Base-by-base conservation (phyloP, 2,113 vertebrate genomes). In the Carettochelys insculpta region DNA sequence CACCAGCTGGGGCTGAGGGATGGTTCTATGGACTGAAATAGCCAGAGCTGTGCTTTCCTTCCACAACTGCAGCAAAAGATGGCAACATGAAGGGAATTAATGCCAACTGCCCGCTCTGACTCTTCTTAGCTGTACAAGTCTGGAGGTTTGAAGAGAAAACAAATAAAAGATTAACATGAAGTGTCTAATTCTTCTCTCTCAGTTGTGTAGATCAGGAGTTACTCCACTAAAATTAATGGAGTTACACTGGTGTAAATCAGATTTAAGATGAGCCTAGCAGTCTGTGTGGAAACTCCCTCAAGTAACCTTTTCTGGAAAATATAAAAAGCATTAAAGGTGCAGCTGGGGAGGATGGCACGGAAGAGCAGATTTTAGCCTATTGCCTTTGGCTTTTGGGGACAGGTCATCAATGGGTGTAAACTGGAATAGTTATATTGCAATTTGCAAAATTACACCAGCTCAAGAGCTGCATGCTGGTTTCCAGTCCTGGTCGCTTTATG, bases 31-130 rank as follows among this genome's bases (percentile, higher is more conserved):
- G 83, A 19, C 86, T 90, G 83, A 86, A 93, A 88, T 27, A 92
- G 87, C 56, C 76, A 38, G 95, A 94, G 93, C 87, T 0, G 47
- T 93, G 90, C 93, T 88, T 96, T 84, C 65, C 93, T 96, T 95
- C 93, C 86, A 94, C 77, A 93, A 87, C 81, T 93, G 89, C 80
- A 91, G 93, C 81, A 75, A 73, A 92, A 89, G 85, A 86, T 88
- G 90, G 95, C 94, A 94, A 94, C 92, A 95, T 4, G 85, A 83
- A 93, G 87, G 87, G 94, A 95, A 94, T 88, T 56, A 89, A 87
- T 92, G 90, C 87, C 93, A 96, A 92, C 89, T 95, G 89, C 83
- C 89, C 77, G 51, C 77, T 95, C 95, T 93, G 86, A 82, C 94
- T 82, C 86, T 84, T 86, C 92, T 91, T 94, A 94, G 68, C 84